These are phyloP conservation scores for Morpho helenor DNA, from an alignment of 2,888 invertebrate genomes.

Conservation along the genomic window DNA sequence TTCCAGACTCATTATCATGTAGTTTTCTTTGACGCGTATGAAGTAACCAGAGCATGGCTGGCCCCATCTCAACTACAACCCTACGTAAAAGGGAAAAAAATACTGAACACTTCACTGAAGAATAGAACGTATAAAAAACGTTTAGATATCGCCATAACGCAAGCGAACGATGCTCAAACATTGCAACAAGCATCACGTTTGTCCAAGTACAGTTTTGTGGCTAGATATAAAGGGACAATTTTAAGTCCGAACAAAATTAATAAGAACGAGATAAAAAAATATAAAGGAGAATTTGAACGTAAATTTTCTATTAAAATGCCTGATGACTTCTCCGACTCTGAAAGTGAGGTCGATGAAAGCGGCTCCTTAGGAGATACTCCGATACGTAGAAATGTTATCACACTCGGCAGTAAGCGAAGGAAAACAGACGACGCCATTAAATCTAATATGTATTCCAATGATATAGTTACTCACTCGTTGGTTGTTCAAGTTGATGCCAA, in stretches of 20 bases:
- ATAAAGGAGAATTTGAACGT: slow-evolving; percentile 46
- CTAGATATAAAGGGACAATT: slow-evolving; percentile 62
- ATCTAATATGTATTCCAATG: not conserved
- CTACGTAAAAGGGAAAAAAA: slow-evolving; percentile 43
- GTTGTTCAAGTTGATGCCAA: slow-evolving; percentile 46
- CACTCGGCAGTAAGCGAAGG: too few species aligned
- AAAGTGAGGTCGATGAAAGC: slow-evolving; percentile 20
- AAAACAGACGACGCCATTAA: too few species aligned
- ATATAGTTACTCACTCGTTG: slow-evolving; percentile 37
- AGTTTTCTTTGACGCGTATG: slow-evolving; percentile 67
- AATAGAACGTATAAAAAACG: slow-evolving; percentile 44
- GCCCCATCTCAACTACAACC: slow-evolving; percentile 51
- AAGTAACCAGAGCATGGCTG: slow-evolving; percentile 71
- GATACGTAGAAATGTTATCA: too few species aligned
- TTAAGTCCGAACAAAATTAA: slow-evolving; percentile 47
- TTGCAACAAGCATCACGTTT: slow-evolving; percentile 53
- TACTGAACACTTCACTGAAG: slow-evolving; percentile 30
- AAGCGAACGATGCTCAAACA: slow-evolving; percentile 60
- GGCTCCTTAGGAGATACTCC: not conserved
- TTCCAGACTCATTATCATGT: slow-evolving; percentile 78
- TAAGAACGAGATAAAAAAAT: slow-evolving; percentile 42
- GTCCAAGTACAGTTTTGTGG: slow-evolving; percentile 64
- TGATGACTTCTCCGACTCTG: slow-evolving; percentile 42
- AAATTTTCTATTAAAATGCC: slow-evolving; percentile 51
- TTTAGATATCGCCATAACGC: slow-evolving; percentile 47